Conservation (phyloP, 2,888 invertebrate species). For the Lobophora halterata region DNA sequence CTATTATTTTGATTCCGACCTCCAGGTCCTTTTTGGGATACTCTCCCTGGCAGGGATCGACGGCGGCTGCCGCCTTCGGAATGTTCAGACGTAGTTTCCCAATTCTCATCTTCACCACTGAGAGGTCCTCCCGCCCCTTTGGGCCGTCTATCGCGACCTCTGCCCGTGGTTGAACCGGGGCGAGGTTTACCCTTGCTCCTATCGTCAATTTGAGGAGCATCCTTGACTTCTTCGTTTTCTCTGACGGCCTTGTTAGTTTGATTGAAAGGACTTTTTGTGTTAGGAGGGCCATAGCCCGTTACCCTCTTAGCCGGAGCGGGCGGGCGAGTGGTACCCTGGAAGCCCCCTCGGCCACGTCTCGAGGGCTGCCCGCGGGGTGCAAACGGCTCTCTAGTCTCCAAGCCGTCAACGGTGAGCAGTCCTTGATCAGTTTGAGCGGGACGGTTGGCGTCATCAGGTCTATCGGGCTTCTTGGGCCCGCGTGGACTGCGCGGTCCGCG, state of each 20-base stretch:
- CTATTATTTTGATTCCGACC: slow-evolving; percentile 60
- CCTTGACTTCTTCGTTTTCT: slow-evolving; percentile 64
- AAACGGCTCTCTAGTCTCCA: slow-evolving; percentile 85
- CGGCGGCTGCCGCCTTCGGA: slow-evolving; percentile 81
- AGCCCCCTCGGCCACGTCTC: slow-evolving; percentile 88
- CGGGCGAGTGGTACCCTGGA: slow-evolving; percentile 67
- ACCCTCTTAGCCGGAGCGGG: slow-evolving; percentile 82
- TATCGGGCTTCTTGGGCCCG: slow-evolving; percentile 82
- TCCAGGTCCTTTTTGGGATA: slow-evolving; percentile 53
- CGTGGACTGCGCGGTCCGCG: slow-evolving; percentile 77
- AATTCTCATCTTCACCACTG: slow-evolving; percentile 83
- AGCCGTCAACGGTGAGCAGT: slow-evolving; percentile 42
- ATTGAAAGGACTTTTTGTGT: slow-evolving; percentile 88
- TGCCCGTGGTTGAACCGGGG: slow-evolving; percentile 83
- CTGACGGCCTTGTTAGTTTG: slow-evolving; percentile 67
- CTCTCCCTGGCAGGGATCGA: slow-evolving; percentile 54
- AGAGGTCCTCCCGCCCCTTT: slow-evolving; percentile 58
- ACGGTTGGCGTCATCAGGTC: slow-evolving; percentile 72
- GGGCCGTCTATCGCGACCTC: slow-evolving; percentile 69
- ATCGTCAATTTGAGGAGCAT: slow-evolving; percentile 74
- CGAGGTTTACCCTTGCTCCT: slow-evolving; percentile 85
- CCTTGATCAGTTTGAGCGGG: slow-evolving; percentile 44
- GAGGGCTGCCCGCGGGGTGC: slow-evolving; percentile 95
- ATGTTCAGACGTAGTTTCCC: slow-evolving; percentile 92
- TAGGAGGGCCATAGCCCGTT: slow-evolving; percentile 90